These are phyloP conservation scores for Papilio glaucus DNA, from an alignment of 1,140 invertebrate species.

Conservation along the genomic window DNA sequence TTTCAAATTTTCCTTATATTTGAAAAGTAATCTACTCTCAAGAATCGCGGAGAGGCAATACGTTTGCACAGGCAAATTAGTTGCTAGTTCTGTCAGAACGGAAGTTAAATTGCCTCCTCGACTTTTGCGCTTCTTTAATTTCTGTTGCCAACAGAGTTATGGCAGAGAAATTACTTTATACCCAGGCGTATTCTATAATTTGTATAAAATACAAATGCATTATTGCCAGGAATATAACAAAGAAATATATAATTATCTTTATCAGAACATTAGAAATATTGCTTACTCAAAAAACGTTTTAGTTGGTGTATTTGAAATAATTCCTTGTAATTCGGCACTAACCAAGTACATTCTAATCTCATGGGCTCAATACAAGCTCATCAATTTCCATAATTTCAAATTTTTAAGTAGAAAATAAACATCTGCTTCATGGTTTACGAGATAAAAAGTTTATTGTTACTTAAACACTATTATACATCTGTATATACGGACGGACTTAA, in stretches of 20 bases:
- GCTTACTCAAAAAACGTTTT: no score
- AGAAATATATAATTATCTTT: background rate
- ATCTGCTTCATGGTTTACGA: no score
- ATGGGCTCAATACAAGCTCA: no score
- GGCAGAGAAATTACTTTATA: constrained; percentile 33
- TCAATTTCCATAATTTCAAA: no score
- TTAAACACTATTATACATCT: no score
- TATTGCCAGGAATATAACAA: constrained; percentile 3
- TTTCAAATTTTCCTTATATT: no score
- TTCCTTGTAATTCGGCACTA: no score
- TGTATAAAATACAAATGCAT: constrained; percentile 2
- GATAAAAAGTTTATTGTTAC: no score
- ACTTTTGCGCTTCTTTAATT: constrained; percentile 54
- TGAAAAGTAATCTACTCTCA: constrained; percentile 57
- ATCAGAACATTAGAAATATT: background rate
- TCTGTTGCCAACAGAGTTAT: constrained; percentile 46
- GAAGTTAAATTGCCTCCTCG: constrained; percentile 61
- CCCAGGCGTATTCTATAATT: constrained; percentile 15
- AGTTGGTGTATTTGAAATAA: no score
- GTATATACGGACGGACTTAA: no score
- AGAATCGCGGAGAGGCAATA: constrained; percentile 46
- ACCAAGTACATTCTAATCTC: no score
- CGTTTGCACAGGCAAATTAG: constrained; percentile 64
- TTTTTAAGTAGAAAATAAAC: no score
- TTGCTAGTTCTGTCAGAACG: constrained; percentile 56